phyloP scores from a whole-genome alignment of 1,140 invertebrate genomes.

The Subanguina moxae region DNA sequence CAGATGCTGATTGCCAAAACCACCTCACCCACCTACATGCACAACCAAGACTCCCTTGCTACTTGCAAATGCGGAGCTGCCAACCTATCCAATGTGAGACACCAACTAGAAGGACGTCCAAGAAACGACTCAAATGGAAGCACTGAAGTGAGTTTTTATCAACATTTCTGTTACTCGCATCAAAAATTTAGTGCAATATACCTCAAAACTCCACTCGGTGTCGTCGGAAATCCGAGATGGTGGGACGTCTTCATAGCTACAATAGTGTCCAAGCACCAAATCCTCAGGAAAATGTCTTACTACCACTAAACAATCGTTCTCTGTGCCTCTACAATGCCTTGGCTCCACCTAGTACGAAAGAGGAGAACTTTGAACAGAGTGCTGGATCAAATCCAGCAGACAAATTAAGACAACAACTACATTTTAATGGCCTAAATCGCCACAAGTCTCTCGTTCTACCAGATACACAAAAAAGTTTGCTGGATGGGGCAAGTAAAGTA shows the following conservation, averaged over 20 bases:
- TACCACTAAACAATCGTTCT: too few species aligned
- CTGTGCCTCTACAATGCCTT: too few species aligned
- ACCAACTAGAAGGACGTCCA: slow-evolving; percentile 28
- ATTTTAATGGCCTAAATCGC: slow-evolving; percentile 13
- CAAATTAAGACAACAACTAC: too few species aligned
- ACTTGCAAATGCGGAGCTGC: slow-evolving; percentile 57
- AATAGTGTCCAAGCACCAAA: slow-evolving; percentile 32
- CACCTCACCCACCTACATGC: slow-evolving; percentile 60
- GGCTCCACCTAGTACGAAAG: too few species aligned
- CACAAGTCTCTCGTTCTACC: slow-evolving; percentile 49
- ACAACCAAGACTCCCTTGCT: slow-evolving; percentile 44
- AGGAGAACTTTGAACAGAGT: too few species aligned
- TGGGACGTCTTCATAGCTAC: background rate
- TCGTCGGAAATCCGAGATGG: too few species aligned
- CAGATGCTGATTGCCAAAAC: slow-evolving; percentile 55
- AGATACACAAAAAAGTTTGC: background rate
- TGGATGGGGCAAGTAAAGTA: background rate
- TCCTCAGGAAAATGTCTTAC: too few species aligned
- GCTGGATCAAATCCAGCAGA: too few species aligned
- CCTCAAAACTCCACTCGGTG: too few species aligned
- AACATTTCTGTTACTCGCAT: background rate
- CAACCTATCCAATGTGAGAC: slow-evolving; percentile 60
- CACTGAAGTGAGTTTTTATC: background rate
- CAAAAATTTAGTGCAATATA: too few species aligned
- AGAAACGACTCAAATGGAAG: background rate